Base-by-base conservation (phyloP, 2,797 vertebrate genomes). In the Microchirus variegatus region DNA sequence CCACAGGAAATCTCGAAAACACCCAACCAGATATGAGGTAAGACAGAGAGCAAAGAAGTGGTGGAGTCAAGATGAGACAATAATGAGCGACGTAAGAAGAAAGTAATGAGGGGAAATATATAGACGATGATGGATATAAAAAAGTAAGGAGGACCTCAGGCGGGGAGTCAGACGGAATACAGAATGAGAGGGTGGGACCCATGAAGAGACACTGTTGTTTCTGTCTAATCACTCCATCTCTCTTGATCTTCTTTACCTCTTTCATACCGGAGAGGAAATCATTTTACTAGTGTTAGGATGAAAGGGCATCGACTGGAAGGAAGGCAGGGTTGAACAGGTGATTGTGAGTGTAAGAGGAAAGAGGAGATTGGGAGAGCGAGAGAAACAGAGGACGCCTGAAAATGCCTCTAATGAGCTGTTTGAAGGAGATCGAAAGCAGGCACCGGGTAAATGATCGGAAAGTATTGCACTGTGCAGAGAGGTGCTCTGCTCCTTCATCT, bases 21-120 rank as follows among this genome's bases (percentile, higher is more conserved):
- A 97, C 80, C 96, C 96, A 16, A 96, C 96, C 4, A 94, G 96
- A 92, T 96, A 99, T 53, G 93, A 99, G 95, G 97, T 99, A 75
- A 82, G 81, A 53, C 17, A 8, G 57, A 42, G 43, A 58, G 51
- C 5, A 0, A 43, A 18, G 36, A 35, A 40, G 26, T 42, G n/a
- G 1, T n/a, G 9, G 48, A 14, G 37, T n/a, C 17, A 52, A 47
- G 52, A 63, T 50, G 54, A 0, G 53, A 15, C 13, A 11, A 8
- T 31, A 52, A 31, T 43, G 9, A 58, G 1, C 6, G 4, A 41
- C 45, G 43, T 54, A 19, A 17, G 46, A 44, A 43, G 15, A 61
- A 43, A 60, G 19, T 65, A 57, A 66, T 60, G 26, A 55, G 16
- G 42, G 31, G 18, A 15, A 40, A 58, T 15, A 58, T 15, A 26